Base-by-base conservation (phyloP, 2,888 invertebrate genomes). In the Trichacis sp. region DNA sequence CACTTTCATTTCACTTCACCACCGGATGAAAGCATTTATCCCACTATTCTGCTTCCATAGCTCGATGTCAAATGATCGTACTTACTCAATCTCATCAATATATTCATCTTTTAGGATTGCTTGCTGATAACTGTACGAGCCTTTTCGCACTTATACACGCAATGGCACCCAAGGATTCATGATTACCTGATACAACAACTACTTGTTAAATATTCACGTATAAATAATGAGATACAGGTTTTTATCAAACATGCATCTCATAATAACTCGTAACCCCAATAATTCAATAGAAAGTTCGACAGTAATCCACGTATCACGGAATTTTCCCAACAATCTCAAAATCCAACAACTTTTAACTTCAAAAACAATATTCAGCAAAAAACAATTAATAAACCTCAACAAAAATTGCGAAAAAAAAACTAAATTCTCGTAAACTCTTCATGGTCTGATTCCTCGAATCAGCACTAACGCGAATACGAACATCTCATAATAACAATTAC, bases 121-220 rank as follows among this genome's bases (percentile, higher is more conserved):
- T 24, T 3, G 24, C 24, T 24, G 24, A 24, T 24, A 24, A 24
- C 24, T 5, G 24, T 11, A n/a, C 33, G 8, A 11, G 33, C 33
- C 8, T 33, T 33, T 33, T 33, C 33, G 33, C 33, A 33, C 33
- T 33, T n/a, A 33, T n/a, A n/a, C 33, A 33, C 9, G 2, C n/a
- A 3, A n/a, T 11, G n/a, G 8, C 4, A 43, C 43, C 47, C 56
- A 57, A 57, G 53, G 57, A 36, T 63, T 42, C 50, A 29, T 53
- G 63, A 63, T 43, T 63, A 51, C 57, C n/a, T 33, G n/a, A 33
- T 33, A 9, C n/a, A n/a, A 33, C 33, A 33, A 53, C 57, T 33
- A 15, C 43, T 9, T 48, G 57, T 49, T 40, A 12, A 53, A 49
- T 49, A 52, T 52, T 47, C 18, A 30, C 42, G 4, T 52, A 51